Evolutionary conservation across 2,888 invertebrate genomes (phyloP), one percentile per base, ranked within the genome.

Genomic region (Drosophila anceps): DNA sequence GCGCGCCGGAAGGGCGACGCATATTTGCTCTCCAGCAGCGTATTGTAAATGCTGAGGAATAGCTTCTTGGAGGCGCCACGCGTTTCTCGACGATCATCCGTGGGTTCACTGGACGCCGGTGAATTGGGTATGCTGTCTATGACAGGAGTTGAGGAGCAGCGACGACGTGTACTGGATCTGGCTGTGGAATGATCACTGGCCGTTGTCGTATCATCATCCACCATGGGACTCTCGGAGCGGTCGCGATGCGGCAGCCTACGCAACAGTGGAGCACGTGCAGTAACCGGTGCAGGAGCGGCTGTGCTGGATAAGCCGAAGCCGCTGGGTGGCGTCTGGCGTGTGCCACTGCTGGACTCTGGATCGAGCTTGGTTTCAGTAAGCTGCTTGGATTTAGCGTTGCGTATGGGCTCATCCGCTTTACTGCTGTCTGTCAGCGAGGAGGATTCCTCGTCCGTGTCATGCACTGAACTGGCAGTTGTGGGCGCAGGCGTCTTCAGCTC

Each of bases 1-100:
- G 98, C 97, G 39, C 97, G 95, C 0, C 96, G 94, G 93, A 98
- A 98, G 12, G 97, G 94, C 0, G 97, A 96, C 0, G 98, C 96
- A 93, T 96, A 96, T 93, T 98, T 98, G 93, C 98, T 97, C 0
- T 96, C 96, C 59, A 96, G 96, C 44, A 98, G 92, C 50, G 94
- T 93, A 76, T 93, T 96, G 81, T 96, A 96, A 0, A 98, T 96
- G 9, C 97, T 94, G 95, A 98, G 95, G 54, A 98, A 96, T 0
- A 97, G 96, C 91, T 98, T 98, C 93, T 97, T 98, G 96, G 98
- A 98, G 31, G 96, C 95, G n/a, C 80, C 95, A 9, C 90, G 82
- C 2, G 90, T 90, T 53, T 97, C 97, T 10, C 95, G 94, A 84
- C 97, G 96, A 57, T 96, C 96, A 29, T 90, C 90, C 0, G 84